Percentiles rank a stretch among this genome's conserved stretches.
phyloP scores from a whole-genome alignment of 1,140 invertebrate genomes.

The Drosophila bocki region DNA sequence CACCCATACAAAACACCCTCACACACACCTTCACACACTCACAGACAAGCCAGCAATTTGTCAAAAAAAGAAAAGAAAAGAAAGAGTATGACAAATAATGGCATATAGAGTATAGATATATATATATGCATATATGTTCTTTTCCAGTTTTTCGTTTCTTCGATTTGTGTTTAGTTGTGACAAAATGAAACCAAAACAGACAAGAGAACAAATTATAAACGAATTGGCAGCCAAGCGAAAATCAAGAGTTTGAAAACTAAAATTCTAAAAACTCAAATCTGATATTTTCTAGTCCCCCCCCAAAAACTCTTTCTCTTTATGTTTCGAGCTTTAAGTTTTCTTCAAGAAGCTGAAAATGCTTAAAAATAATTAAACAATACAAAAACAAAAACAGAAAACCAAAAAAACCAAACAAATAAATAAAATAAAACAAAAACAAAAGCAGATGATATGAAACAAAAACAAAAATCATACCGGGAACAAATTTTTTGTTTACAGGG shows the following conservation, averaged over 20 bases:
- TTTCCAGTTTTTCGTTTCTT: slow-evolving; percentile 51
- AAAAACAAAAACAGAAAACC: slow-evolving; percentile 14
- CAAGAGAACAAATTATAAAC: slow-evolving; percentile 37
- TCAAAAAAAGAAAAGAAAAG: slow-evolving; percentile 8
- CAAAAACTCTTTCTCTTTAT: slow-evolving; percentile 15
- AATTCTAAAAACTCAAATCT: slow-evolving; percentile 22
- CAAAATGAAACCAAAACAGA: slow-evolving; percentile 28
- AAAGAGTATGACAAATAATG: slow-evolving; percentile 21
- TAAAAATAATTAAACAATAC: not conserved
- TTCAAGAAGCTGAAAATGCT: slow-evolving; percentile 20
- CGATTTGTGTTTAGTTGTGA: slow-evolving; percentile 49
- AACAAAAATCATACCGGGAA: slow-evolving; percentile 85
- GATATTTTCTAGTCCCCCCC: not conserved
- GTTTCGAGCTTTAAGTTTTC: slow-evolving; percentile 47
- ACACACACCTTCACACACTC: slow-evolving; percentile 36
- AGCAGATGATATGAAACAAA: slow-evolving; percentile 62
- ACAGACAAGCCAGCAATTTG: slow-evolving; percentile 49
- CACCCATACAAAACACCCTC: slow-evolving; percentile 6
- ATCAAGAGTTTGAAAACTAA: slow-evolving; percentile 23
- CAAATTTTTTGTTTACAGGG: slow-evolving; percentile 90
- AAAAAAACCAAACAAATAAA: slow-evolving; percentile 12
- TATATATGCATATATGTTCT: slow-evolving; percentile 48
- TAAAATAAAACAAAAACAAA: slow-evolving; percentile 47
- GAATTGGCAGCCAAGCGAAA: slow-evolving; percentile 68
- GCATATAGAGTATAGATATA: slow-evolving; percentile 48